Conservation (phyloP, 2,888 invertebrate species). For the Phania funesta region DNA sequence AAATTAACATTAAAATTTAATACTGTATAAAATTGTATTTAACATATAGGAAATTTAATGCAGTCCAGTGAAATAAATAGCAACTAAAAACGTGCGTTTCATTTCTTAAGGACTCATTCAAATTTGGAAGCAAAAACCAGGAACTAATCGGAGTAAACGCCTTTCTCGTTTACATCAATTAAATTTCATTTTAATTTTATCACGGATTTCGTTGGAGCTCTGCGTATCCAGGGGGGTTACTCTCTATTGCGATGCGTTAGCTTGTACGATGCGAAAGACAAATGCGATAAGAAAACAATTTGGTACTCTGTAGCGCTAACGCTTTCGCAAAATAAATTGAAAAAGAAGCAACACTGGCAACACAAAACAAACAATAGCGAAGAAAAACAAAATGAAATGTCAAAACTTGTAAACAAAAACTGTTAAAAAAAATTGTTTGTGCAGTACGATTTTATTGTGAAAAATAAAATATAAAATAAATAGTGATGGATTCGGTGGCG, state of each 20-base stretch:
- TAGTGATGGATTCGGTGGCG: not conserved
- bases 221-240: not conserved
- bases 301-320: constrained; percentile 29
- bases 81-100: no score
- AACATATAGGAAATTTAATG: no score
- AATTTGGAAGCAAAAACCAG: no score
- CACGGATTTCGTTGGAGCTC: no score
- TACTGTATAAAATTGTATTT: no score
- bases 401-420: no score
- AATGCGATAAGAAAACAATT: constrained; percentile 8
- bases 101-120: no score
- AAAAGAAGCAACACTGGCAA: constrained; percentile 27
- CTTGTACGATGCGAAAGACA: not conserved
- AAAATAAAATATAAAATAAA: not conserved
- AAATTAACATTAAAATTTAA: no score
- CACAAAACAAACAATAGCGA: constrained; percentile 9
- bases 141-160: no score
- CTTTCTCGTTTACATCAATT: no score
- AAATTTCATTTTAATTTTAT: no score
- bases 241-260: not conserved
- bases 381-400: constrained; percentile 20
- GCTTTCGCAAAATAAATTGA: constrained; percentile 23
- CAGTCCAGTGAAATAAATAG: no score
- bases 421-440: constrained; percentile 9
- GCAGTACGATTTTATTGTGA: not conserved